Percentiles rank a stretch among this genome's conserved stretches.
phyloP scores from a whole-genome alignment of 2,797 vertebrate species.

The Eulemur mongoz region DNA sequence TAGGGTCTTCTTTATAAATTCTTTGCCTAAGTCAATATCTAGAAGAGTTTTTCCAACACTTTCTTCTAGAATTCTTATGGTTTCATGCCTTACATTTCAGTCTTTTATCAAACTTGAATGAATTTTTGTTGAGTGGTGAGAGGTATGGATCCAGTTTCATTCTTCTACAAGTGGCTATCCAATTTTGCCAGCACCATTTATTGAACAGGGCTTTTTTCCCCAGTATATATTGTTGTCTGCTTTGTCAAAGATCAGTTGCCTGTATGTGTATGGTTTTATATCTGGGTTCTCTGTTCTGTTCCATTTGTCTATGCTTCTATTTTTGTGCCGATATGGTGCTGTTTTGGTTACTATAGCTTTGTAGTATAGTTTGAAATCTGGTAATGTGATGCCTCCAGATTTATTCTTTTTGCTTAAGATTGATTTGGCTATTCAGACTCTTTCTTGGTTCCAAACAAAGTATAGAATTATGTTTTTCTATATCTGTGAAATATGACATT shows the following conservation, averaged over 20 bases:
- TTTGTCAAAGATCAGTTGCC: neutral
- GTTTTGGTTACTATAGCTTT: neutral
- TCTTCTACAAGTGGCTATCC: neutral
- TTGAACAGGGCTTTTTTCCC: neutral
- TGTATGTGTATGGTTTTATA: neutral
- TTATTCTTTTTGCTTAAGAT: neutral
- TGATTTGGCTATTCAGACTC: neutral
- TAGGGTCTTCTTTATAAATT: neutral
- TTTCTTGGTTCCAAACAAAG: neutral
- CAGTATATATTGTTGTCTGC: neutral
- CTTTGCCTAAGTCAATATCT: neutral
- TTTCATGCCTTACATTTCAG: neutral
- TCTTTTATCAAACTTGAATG: neutral
- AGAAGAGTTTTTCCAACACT: neutral
- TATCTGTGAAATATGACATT: neutral
- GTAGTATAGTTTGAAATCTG: neutral
- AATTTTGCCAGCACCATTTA: neutral
- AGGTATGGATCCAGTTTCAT: neutral
- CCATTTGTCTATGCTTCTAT: neutral
- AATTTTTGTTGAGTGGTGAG: neutral
- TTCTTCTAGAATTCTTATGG: neutral
- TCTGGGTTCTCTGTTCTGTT: neutral
- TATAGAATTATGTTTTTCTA: neutral
- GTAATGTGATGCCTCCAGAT: neutral
- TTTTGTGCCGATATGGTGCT: neutral